phyloP scores from a whole-genome alignment of 2,113 vertebrate species.

The Propithecus coquereli region DNA sequence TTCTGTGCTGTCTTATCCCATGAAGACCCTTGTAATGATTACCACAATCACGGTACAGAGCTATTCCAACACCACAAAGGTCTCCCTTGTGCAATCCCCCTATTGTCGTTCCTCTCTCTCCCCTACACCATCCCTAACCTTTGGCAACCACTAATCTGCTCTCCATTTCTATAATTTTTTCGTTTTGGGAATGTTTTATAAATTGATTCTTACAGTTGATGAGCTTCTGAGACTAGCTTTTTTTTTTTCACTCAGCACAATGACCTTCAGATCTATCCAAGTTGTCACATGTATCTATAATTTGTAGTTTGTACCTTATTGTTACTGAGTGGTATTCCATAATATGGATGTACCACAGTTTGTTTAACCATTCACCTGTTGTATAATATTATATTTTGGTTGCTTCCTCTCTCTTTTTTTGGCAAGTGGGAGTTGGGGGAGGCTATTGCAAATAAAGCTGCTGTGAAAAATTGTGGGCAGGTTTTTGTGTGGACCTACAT shows the following conservation, averaged over 20 bases:
- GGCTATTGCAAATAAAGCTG: neutral
- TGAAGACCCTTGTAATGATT: neutral
- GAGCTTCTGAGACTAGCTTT: neutral
- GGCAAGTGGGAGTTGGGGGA: neutral
- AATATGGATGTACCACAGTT: neutral
- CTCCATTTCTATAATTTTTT: neutral
- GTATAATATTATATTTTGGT: neutral
- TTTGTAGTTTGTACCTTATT: neutral
- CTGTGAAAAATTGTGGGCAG: neutral
- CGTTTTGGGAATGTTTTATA: neutral
- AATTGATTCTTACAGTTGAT: neutral
- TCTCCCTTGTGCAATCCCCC: neutral
- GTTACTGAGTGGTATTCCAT: neutral
- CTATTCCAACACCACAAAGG: neutral
- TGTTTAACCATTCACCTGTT: neutral
- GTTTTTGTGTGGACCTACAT: neutral
- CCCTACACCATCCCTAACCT: too few species aligned
- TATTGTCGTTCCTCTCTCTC: neutral
- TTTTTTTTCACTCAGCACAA: neutral
- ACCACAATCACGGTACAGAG: neutral
- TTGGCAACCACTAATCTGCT: neutral
- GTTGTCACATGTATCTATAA: neutral
- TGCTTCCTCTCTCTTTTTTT: too few species aligned
- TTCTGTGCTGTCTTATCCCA: neutral
- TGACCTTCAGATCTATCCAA: neutral